These are phyloP conservation scores for Heliconius aoede DNA, from an alignment of 2,888 invertebrate species.

Conservation along the genomic window DNA sequence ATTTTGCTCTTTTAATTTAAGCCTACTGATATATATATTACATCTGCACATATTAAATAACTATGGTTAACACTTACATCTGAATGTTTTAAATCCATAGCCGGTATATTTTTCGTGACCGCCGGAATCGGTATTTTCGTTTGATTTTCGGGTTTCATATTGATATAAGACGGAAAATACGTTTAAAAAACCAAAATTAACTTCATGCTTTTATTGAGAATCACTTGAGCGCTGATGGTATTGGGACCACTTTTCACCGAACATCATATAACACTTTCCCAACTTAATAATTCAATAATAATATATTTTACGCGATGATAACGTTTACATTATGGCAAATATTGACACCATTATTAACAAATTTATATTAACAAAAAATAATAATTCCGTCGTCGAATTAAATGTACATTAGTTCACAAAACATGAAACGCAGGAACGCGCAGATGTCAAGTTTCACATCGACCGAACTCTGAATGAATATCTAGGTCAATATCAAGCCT, in stretches of 20 bases:
- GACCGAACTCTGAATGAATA: slow-evolving; percentile 84
- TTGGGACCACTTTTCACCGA: slow-evolving; percentile 56
- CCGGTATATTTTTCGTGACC: slow-evolving; percentile 62
- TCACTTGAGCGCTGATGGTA: slow-evolving; percentile 57
- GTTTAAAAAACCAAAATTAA: slow-evolving; percentile 55
- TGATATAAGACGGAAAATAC: slow-evolving; percentile 50
- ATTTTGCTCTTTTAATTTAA: background rate
- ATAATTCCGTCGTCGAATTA: slow-evolving; percentile 57
- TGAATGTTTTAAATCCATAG: slow-evolving; percentile 67
- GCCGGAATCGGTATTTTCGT: slow-evolving; percentile 61
- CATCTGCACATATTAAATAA: background rate
- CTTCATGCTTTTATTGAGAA: slow-evolving; percentile 57
- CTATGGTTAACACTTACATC: slow-evolving; percentile 66
- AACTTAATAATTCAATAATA: slow-evolving; percentile 34
- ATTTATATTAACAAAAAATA: slow-evolving; percentile 59
- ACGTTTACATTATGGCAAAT: slow-evolving; percentile 26
- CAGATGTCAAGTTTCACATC: slow-evolving; percentile 84
- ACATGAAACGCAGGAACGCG: slow-evolving; percentile 80
- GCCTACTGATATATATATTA: background rate
- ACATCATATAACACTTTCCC: slow-evolving; percentile 63
- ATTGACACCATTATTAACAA: slow-evolving; percentile 39
- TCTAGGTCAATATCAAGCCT: slow-evolving; percentile 84
- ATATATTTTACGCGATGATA: slow-evolving; percentile 35
- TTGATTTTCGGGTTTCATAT: slow-evolving; percentile 60
- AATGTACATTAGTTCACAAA: slow-evolving; percentile 72